phyloP scores from a whole-genome alignment of 2,113 vertebrate species.

The Gasterosteus nipponicus region DNA sequence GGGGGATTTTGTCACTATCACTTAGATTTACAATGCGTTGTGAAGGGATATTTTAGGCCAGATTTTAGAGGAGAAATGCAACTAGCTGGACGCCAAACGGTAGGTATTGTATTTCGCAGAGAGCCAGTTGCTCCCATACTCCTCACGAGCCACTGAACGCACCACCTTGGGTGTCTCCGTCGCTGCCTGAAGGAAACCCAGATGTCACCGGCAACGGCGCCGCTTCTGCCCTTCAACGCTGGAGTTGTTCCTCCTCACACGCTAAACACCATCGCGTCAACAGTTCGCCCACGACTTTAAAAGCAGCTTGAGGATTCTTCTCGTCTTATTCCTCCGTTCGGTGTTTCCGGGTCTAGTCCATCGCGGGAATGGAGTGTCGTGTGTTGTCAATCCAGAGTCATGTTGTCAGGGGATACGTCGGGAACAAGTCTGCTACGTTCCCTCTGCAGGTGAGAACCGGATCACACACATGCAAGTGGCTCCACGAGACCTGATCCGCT shows the following conservation, averaged over 20 bases:
- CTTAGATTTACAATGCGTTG: no score
- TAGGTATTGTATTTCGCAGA: neutral
- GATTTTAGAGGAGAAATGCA: neutral
- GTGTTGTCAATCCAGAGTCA: conserved; percentile 97
- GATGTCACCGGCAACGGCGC: conserved; percentile 19
- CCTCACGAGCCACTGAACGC: neutral
- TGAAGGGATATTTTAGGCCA: no score
- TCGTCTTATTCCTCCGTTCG: neutral
- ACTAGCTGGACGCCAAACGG: neutral
- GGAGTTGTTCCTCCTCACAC: conserved; percentile 35
- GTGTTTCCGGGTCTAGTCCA: neutral
- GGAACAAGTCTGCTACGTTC: conserved; percentile 95
- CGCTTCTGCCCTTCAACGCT: conserved; percentile 30
- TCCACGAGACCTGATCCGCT: neutral
- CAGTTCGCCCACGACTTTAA: neutral
- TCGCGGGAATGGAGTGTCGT: conserved; percentile 82
- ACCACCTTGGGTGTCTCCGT: conserved; percentile 48
- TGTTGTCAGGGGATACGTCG: conserved; percentile 95
- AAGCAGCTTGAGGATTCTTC: neutral
- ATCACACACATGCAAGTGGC: neutral
- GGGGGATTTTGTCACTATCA: no score
- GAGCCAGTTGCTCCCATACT: conserved; percentile 5
- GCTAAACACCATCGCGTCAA: conserved; percentile 13
- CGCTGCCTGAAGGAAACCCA: conserved; percentile 54
- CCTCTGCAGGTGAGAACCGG: conserved; percentile 86